These are phyloP conservation scores for Selenia dentaria DNA, from an alignment of 2,888 invertebrate species.

Conservation along the genomic window DNA sequence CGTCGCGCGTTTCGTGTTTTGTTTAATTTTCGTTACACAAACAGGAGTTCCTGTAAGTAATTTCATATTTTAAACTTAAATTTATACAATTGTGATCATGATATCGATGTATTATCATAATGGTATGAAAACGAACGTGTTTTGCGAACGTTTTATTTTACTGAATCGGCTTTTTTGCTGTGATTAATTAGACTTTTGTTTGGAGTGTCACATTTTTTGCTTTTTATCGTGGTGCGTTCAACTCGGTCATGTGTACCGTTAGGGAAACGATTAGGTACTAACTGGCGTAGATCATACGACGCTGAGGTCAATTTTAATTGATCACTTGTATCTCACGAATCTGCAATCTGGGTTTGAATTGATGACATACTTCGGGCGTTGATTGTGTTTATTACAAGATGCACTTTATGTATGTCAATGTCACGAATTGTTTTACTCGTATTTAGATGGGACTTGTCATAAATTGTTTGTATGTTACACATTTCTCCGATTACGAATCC, in stretches of 20 bases:
- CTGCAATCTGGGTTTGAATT: neutral
- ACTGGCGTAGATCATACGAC: conserved; percentile 17
- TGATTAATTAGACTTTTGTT: conserved; percentile 21
- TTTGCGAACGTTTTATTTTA: conserved; percentile 35
- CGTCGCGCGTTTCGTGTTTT: conserved; percentile 19
- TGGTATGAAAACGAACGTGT: conserved; percentile 17
- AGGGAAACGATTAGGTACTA: conserved; percentile 14
- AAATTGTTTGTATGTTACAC: too few relatives aligned
- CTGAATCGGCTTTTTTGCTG: conserved; percentile 38
- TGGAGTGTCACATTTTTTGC: conserved; percentile 1
- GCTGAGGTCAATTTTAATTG: conserved; percentile 40
- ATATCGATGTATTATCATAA: neutral
- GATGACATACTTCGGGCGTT: conserved; percentile 1
- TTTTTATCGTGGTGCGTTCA: conserved; percentile 17
- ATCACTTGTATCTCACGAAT: conserved; percentile 26
- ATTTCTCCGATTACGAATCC: too few relatives aligned
- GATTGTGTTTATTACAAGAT: neutral
- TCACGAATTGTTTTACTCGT: neutral
- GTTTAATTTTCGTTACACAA: conserved; percentile 14
- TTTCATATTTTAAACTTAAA: neutral
- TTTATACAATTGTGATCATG: neutral
- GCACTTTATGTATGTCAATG: neutral
- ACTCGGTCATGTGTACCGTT: conserved; percentile 21
- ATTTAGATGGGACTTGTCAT: too few relatives aligned
- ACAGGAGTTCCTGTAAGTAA: conserved; percentile 29